Evolutionary conservation across 2,113 vertebrate genomes (phyloP).

Genomic region (Corythoichthys haematopterus): DNA sequence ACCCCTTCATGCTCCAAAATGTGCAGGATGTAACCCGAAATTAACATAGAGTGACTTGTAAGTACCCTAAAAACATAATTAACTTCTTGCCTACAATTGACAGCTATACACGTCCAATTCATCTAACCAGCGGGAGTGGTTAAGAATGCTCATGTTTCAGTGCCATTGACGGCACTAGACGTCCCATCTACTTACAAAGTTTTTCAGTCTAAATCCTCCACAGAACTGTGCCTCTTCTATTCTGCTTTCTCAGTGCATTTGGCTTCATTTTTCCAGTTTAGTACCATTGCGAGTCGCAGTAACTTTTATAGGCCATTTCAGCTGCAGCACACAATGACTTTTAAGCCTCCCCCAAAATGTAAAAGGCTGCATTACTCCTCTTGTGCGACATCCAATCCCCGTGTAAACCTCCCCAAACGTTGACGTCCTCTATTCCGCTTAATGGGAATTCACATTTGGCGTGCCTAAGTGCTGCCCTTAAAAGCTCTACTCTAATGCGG

Average conservation of each 20-base stretch:
- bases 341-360: slow-evolving; percentile 21
- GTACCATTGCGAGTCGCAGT: slow-evolving; percentile 10
- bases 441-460: slow-evolving; percentile 48
- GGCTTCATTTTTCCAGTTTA: slow-evolving; percentile 14
- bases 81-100: too few species aligned
- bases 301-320: slow-evolving; percentile 39
- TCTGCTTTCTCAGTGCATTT: background rate
- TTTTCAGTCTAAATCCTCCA: background rate
- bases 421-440: slow-evolving; percentile 30
- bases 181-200: background rate
- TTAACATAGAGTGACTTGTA: too few species aligned
- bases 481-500: slow-evolving; percentile 27
- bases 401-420: slow-evolving; percentile 15
- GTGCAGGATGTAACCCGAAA: too few species aligned
- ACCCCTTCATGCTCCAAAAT: too few species aligned
- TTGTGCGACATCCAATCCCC: slow-evolving; percentile 18
- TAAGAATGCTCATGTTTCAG: too few species aligned
- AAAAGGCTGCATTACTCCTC: slow-evolving; percentile 9
- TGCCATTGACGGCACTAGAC: too few species aligned
- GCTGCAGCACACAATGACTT: slow-evolving; percentile 13
- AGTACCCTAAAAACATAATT: too few species aligned
- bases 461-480: slow-evolving; percentile 33
- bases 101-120: too few species aligned
- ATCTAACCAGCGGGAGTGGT: too few species aligned
- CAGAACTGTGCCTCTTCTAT: background rate